These are phyloP conservation scores for Pristionchus mayeri DNA, from an alignment of 2,888 invertebrate species.

Conservation along the genomic window DNA sequence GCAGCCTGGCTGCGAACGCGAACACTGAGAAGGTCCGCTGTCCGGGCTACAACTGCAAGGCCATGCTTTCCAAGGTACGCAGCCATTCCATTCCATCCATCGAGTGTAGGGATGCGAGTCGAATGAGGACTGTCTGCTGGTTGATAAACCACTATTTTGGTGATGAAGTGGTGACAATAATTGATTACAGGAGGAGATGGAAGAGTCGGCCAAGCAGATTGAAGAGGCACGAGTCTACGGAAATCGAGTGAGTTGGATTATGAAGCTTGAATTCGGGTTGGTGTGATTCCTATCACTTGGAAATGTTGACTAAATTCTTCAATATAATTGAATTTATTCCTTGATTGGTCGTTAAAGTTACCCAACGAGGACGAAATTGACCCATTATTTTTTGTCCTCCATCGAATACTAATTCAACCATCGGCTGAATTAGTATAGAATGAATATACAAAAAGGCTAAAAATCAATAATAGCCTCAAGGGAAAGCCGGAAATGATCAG, in stretches of 20 bases:
- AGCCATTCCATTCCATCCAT: background rate
- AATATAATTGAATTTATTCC: too few species aligned
- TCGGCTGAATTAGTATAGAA: too few species aligned
- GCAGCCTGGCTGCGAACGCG: background rate
- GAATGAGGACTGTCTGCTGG: background rate
- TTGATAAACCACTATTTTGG: background rate
- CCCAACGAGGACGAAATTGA: too few species aligned
- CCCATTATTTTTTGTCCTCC: too few species aligned
- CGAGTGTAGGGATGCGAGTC: too few species aligned
- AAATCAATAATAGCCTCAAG: too few species aligned
- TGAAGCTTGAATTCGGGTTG: background rate
- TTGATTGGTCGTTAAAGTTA: too few species aligned
- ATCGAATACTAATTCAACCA: too few species aligned
- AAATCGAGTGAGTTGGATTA: background rate
- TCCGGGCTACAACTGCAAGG: background rate
- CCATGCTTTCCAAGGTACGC: background rate
- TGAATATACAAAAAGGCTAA: too few species aligned
- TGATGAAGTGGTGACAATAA: background rate
- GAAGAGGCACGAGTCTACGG: background rate
- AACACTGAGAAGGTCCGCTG: background rate
- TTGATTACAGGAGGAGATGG: slow-evolving; percentile 16
- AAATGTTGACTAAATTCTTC: too few species aligned
- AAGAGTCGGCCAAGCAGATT: background rate
- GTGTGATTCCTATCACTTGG: background rate
- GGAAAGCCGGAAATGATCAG: too few species aligned